These are phyloP conservation scores for Hypocryptadius cinnamomeus DNA, from an alignment of 2,113 vertebrate genomes.

Conservation along the genomic window DNA sequence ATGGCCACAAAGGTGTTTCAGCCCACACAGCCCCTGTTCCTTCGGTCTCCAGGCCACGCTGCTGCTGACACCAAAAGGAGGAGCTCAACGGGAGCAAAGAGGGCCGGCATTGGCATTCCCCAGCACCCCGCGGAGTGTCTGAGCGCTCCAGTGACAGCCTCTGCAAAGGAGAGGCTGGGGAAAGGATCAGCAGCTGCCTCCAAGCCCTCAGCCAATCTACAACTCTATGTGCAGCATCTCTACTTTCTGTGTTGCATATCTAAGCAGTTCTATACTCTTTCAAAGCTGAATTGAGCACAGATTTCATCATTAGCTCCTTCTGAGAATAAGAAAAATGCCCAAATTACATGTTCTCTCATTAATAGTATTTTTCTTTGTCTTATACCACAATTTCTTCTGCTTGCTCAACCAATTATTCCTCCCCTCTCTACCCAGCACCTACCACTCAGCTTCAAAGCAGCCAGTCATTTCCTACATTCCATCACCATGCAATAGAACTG, in stretches of 20 bases:
- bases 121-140: accelerated
- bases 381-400: background rate
- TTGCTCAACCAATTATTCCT: background rate
- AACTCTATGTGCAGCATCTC: background rate
- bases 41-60: accelerated
- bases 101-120: background rate
- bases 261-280: background rate
- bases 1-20: background rate
- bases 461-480: background rate
- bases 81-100: accelerated
- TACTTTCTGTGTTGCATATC: background rate
- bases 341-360: background rate
- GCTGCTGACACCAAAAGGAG: background rate
- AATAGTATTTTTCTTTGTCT: background rate
- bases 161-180: background rate
- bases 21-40: background rate
- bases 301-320: background rate
- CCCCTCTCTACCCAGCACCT: background rate
- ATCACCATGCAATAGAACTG: background rate
- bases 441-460: background rate
- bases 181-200: background rate
- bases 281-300: background rate
- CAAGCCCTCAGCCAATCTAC: background rate
- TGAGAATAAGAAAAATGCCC: background rate
- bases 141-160: background rate